Evolutionary conservation across 2,797 vertebrate species (phyloP).

Genomic region (Anguilla marmorata): DNA sequence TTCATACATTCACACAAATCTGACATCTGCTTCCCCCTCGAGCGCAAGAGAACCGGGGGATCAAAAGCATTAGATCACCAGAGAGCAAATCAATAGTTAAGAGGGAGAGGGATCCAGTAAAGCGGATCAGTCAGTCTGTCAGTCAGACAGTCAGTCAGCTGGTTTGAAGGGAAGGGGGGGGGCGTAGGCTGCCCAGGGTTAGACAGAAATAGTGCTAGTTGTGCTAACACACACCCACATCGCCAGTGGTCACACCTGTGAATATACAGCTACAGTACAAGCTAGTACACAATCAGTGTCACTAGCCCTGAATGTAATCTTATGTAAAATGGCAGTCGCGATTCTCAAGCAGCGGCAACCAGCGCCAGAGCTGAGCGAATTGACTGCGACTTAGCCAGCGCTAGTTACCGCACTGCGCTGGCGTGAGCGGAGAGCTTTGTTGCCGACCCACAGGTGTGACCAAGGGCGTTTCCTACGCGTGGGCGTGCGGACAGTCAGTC

Average conservation of each 20-base stretch:
- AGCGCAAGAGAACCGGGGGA: slow-evolving; percentile 39
- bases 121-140: slow-evolving; percentile 19
- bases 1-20: background rate
- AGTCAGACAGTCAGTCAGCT: slow-evolving; percentile 4
- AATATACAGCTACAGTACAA: background rate
- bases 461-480: background rate
- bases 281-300: background rate
- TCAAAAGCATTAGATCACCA: slow-evolving; percentile 36
- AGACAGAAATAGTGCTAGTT: slow-evolving; percentile 2
- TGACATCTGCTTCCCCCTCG: slow-evolving; percentile 58
- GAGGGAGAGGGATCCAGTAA: slow-evolving; percentile 16
- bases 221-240: slow-evolving; percentile 8
- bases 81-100: slow-evolving; percentile 23
- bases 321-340: background rate
- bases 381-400: background rate
- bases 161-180: background rate
- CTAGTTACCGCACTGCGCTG: background rate
- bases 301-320: background rate
- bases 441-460: background rate
- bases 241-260: background rate
- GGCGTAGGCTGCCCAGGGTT: slow-evolving; percentile 17
- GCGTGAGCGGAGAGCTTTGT: background rate
- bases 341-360: background rate
- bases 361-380: background rate
- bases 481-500: background rate